Percentiles rank a stretch among this genome's conserved stretches.
phyloP scores from a whole-genome alignment of 2,888 invertebrate genomes.

The Aporophyla lueneburgensis region DNA sequence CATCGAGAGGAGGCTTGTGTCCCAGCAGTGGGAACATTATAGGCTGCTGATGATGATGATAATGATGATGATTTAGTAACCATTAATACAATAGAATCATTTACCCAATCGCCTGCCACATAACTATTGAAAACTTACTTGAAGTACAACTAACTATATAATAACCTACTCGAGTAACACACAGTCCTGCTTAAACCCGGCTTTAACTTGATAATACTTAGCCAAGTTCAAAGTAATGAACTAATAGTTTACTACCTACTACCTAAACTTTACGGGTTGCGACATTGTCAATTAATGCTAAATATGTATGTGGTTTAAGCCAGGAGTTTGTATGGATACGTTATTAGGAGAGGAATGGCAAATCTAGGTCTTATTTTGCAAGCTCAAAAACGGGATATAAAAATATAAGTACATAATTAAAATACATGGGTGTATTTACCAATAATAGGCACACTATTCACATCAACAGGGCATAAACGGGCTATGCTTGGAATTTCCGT shows the following conservation, averaged over 20 bases:
- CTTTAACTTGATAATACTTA: constrained; percentile 61
- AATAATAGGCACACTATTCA: too few relatives aligned
- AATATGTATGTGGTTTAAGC: constrained; percentile 13
- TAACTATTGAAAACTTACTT: background rate
- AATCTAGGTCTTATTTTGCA: too few relatives aligned
- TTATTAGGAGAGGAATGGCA: background rate
- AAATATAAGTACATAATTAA: too few relatives aligned
- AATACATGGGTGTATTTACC: too few relatives aligned
- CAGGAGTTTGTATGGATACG: background rate
- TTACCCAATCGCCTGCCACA: background rate
- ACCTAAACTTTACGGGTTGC: constrained; percentile 43
- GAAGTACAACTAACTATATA: background rate
- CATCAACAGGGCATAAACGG: too few relatives aligned
- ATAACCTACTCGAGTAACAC: constrained; percentile 16
- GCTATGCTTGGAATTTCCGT: too few relatives aligned
- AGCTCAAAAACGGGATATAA: too few relatives aligned
- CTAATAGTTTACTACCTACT: constrained; percentile 47
- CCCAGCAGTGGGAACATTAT: too few relatives aligned
- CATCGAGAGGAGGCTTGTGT: too few relatives aligned
- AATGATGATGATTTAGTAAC: background rate
- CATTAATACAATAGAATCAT: background rate
- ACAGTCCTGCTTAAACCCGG: constrained; percentile 43
- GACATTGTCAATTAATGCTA: constrained; percentile 33
- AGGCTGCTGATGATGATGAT: background rate
- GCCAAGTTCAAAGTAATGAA: constrained; percentile 53